A percentile compares a stretch with the other conserved stretches of the same genome.
Evolutionary conservation across 1,140 invertebrate species (phyloP).

Genomic region (Apis dorsata): DNA sequence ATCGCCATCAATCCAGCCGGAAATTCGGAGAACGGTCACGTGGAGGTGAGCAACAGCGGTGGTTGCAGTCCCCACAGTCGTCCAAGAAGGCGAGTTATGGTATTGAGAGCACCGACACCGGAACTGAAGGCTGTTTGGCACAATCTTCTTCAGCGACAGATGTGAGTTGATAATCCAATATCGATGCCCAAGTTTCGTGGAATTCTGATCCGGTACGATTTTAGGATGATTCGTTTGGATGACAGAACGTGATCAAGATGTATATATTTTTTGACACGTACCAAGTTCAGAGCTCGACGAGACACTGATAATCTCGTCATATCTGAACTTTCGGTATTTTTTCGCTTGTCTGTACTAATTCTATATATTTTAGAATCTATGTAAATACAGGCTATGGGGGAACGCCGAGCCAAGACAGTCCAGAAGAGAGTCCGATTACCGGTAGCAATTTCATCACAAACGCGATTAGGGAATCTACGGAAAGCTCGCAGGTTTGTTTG

Average conservation of each 20-base stretch:
- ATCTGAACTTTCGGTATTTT: not conserved
- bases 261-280: not conserved
- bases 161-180: conserved; percentile 81
- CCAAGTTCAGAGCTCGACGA: conserved; percentile 1
- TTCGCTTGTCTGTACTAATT: conserved; percentile 53
- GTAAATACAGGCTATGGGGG: conserved; percentile 83
- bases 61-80: conserved; percentile 78
- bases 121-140: conserved; percentile 94
- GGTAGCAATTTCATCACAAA: conserved; percentile 68
- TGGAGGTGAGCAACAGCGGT: conserved; percentile 66
- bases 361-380: conserved; percentile 82
- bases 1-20: conserved; percentile 69
- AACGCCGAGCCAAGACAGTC: conserved; percentile 82
- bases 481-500: conserved; percentile 71
- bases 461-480: conserved; percentile 66
- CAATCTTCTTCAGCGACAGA: conserved; percentile 91
- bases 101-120: conserved; percentile 88
- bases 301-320: not conserved
- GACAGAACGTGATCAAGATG: not conserved
- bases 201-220: conserved; percentile 4
- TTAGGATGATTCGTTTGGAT: not conserved
- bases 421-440: conserved; percentile 80
- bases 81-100: conserved; percentile 83
- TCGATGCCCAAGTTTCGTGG: conserved; percentile 21
- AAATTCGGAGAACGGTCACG: conserved; percentile 64